Percentiles rank a stretch among this genome's conserved stretches.
phyloP scores from a whole-genome alignment of 2,888 invertebrate species.

The Biston betularia region DNA sequence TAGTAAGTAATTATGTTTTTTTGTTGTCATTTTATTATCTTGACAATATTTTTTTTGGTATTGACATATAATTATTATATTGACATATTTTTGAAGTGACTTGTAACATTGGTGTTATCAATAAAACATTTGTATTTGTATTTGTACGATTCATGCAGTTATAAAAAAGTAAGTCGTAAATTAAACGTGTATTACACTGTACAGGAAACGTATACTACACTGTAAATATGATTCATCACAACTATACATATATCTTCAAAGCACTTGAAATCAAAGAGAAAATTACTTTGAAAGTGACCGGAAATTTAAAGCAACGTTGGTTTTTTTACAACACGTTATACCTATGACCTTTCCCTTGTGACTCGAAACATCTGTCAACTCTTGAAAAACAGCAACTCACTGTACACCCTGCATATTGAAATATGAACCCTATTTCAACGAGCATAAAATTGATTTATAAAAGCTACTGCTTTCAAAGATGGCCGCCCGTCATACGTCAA shows the following conservation, averaged over 20 bases:
- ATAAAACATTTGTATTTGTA: no score
- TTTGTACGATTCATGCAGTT: no score
- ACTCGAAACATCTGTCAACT: conserved; percentile 55
- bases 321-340: conserved; percentile 44
- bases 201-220: no score
- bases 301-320: conserved; percentile 34
- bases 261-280: conserved; percentile 16
- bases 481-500: conserved; percentile 48
- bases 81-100: no score
- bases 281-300: conserved; percentile 34
- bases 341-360: conserved; percentile 47
- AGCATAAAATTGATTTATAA: conserved; percentile 25
- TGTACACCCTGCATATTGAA: conserved; percentile 20
- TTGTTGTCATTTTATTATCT: no score
- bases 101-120: no score
- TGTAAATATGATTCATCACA: no score
- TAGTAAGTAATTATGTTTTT: no score
- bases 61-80: no score
- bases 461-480: conserved; percentile 40
- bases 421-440: conserved; percentile 16
- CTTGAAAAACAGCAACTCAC: conserved; percentile 48
- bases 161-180: no score
- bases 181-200: no score
- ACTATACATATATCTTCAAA: neutral
- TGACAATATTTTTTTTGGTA: no score